phyloP scores from a whole-genome alignment of 2,888 invertebrate species.

The Chrysolina haemoptera region DNA sequence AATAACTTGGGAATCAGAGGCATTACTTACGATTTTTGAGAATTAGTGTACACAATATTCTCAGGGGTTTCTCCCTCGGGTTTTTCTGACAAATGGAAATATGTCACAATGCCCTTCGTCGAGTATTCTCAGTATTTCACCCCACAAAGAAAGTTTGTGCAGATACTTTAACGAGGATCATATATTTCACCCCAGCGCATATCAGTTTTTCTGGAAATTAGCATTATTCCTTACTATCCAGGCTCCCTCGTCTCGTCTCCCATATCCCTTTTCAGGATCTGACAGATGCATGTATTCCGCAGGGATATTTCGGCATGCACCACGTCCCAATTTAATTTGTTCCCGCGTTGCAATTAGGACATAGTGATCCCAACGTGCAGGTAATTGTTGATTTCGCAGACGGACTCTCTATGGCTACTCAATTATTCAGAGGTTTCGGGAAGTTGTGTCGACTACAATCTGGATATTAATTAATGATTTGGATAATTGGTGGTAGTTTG shows the following conservation, averaged over 20 bases:
- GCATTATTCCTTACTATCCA: constrained; percentile 43
- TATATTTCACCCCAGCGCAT: not conserved
- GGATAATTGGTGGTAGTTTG: constrained; percentile 24
- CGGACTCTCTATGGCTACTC: constrained; percentile 30
- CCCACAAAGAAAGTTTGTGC: too few species aligned
- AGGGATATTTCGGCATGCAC: constrained; percentile 38
- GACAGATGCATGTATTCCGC: constrained; percentile 44
- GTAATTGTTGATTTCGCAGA: constrained; percentile 43
- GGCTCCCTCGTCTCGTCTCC: constrained; percentile 31
- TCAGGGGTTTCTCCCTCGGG: too few species aligned
- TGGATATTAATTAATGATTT: constrained; percentile 24
- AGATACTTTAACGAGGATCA: too few species aligned
- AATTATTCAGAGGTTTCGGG: constrained; percentile 28
- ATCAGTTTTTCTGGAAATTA: constrained; percentile 38
- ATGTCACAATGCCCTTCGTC: too few species aligned
- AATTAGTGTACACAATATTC: too few species aligned
- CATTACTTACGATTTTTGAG: too few species aligned
- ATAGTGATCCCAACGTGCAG: constrained; percentile 36
- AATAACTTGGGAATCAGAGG: too few species aligned
- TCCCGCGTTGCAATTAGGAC: constrained; percentile 43
- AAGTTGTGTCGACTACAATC: constrained; percentile 16
- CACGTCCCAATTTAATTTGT: constrained; percentile 50
- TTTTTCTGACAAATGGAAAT: too few species aligned
- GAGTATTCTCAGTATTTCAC: too few species aligned
- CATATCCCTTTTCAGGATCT: constrained; percentile 27